Evolutionary conservation across 2,113 vertebrate genomes (phyloP).

Genomic region (Nematolebias whitei): DNA sequence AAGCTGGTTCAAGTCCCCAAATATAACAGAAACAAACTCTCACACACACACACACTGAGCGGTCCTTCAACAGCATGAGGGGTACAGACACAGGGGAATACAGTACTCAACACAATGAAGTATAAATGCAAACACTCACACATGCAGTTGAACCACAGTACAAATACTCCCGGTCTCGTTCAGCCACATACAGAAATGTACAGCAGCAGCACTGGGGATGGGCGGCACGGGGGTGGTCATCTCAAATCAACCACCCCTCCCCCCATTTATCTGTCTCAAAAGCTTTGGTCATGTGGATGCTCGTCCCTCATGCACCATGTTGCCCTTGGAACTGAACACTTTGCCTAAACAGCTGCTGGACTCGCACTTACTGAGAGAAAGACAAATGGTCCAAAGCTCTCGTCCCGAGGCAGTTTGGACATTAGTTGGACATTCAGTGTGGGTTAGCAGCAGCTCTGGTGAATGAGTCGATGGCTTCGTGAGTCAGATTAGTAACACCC

Average conservation of each 20-base stretch:
- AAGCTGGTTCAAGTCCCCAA: too few species aligned
- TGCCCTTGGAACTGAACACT: conserved; percentile 47
- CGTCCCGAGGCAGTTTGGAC: conserved; percentile 46
- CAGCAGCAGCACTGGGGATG: conserved; percentile 67
- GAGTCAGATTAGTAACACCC: conserved; percentile 62
- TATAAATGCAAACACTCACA: conserved; percentile 69
- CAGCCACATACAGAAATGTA: conserved; percentile 61
- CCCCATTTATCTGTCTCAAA: conserved; percentile 54
- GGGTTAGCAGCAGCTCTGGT: conserved; percentile 77
- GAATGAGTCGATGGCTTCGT: conserved; percentile 68
- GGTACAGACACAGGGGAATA: conserved; percentile 62
- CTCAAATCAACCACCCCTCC: conserved; percentile 51
- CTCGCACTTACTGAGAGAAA: conserved; percentile 35
- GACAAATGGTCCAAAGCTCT: conserved; percentile 30
- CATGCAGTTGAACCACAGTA: conserved; percentile 69
- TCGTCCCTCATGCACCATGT: conserved; percentile 57
- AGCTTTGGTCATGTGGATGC: conserved; percentile 72
- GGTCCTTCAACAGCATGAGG: conserved; percentile 56
- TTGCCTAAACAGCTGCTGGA: conserved; percentile 16
- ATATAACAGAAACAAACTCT: too few species aligned
- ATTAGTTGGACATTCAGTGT: conserved; percentile 75
- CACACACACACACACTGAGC: conserved; percentile 21
- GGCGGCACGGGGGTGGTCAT: conserved; percentile 6
- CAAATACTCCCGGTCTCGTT: conserved; percentile 64
- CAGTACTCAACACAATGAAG: conserved; percentile 76